Conservation (phyloP, 2,888 invertebrate species). For the Morpho helenor region DNA sequence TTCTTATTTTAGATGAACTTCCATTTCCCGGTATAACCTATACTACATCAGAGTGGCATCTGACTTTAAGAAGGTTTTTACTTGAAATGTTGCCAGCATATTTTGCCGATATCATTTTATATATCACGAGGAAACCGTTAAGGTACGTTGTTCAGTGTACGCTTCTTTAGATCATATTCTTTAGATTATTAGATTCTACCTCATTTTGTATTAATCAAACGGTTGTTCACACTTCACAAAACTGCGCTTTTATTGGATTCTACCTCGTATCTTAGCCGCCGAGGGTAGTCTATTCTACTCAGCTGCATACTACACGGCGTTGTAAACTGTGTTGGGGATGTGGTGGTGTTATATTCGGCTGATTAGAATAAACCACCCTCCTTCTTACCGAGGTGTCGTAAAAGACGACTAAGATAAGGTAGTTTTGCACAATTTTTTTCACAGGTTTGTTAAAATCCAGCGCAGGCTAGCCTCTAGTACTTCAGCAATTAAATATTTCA, state of each 20-base stretch:
- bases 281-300: no score
- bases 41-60: not conserved
- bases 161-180: no score
- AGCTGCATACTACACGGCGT: no score
- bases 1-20: not conserved
- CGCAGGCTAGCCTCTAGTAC: not conserved
- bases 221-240: no score
- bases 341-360: no score
- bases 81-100: constrained; percentile 31
- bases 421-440: not conserved
- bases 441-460: constrained; percentile 4
- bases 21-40: constrained; percentile 4
- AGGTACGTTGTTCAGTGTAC: constrained; percentile 22
- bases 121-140: constrained; percentile 25
- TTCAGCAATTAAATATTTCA: constrained; percentile 84
- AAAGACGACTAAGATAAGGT: no score
- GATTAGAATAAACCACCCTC: no score
- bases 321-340: no score
- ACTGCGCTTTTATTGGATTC: no score
- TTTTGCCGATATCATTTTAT: constrained; percentile 29
- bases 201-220: not conserved
- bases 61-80: constrained; percentile 11
- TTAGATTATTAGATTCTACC: not conserved
- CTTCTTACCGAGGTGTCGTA: no score
- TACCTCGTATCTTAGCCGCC: no score